Evolutionary conservation across 1,140 invertebrate genomes (phyloP).

Genomic region (Drosophila saltans): DNA sequence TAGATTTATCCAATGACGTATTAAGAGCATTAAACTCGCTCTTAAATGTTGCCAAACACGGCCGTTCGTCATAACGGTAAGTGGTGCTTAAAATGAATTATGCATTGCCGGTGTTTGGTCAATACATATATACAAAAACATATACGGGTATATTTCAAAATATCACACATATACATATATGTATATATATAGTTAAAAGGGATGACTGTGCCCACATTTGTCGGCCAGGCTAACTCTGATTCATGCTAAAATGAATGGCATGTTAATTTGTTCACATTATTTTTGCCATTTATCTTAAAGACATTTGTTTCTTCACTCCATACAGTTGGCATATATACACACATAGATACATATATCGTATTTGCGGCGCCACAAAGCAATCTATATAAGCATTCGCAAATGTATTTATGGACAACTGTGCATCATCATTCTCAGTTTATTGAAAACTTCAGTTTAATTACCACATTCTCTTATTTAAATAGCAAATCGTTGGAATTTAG

Average conservation of each 20-base stretch:
- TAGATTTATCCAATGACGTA: constrained; percentile 60
- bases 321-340: neutral
- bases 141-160: constrained; percentile 12
- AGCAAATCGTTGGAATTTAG: neutral
- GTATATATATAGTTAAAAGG: constrained; percentile 11
- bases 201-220: constrained; percentile 34
- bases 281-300: constrained; percentile 50
- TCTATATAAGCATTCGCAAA: neutral
- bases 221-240: constrained; percentile 17
- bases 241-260: constrained; percentile 41
- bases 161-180: constrained; percentile 1
- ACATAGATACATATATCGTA: neutral
- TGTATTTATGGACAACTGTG: neutral
- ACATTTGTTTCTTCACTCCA: neutral
- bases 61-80: constrained; percentile 71
- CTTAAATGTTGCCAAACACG: constrained; percentile 65
- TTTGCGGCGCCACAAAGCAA: constrained; percentile 15
- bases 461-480: neutral
- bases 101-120: constrained; percentile 57
- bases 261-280: constrained; percentile 70
- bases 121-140: constrained; percentile 32
- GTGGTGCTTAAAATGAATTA: constrained; percentile 81
- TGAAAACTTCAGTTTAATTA: neutral
- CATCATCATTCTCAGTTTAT: neutral
- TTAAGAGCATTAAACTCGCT: constrained; percentile 75